A percentile compares a stretch with the other conserved stretches of the same genome.
Conservation (phyloP, 1,140 invertebrate species). For the Heliconius himera region DNA sequence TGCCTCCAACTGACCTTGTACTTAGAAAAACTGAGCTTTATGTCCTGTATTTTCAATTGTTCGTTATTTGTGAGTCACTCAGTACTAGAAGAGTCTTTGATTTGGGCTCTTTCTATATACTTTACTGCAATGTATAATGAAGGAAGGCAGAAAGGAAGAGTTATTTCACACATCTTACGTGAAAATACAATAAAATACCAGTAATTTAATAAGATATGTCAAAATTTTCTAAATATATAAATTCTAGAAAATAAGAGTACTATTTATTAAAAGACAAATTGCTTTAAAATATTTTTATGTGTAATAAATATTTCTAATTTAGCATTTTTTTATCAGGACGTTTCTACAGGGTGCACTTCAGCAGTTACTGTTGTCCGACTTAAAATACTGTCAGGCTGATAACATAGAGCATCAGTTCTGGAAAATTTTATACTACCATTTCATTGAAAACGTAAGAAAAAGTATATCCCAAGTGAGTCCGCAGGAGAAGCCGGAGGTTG, state of each 20-base stretch:
- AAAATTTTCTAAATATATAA: no score
- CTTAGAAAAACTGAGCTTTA: no score
- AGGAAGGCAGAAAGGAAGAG: no score
- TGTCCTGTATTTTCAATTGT: no score
- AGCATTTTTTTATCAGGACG: slow-evolving; percentile 36
- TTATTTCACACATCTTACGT: no score
- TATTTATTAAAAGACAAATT: no score
- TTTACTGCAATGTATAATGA: background rate
- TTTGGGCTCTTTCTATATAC: background rate
- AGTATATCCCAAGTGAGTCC: slow-evolving; percentile 81
- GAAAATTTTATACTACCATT: slow-evolving; percentile 95
- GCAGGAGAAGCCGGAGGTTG: slow-evolving; percentile 83
- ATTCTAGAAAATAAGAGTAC: no score
- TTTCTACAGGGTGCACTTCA: slow-evolving; percentile 88
- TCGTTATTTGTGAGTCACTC: background rate
- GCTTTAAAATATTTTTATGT: no score
- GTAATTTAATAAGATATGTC: no score
- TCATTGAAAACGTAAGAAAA: slow-evolving; percentile 92
- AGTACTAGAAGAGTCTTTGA: background rate
- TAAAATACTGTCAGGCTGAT: slow-evolving; percentile 93
- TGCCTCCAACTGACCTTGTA: no score
- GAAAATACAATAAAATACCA: background rate
- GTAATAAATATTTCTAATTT: slow-evolving; percentile 15
- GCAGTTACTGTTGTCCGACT: slow-evolving; percentile 89
- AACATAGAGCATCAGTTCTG: slow-evolving; percentile 95